Conservation (phyloP, 1,140 invertebrate species). For the Temnothorax nylanderi region DNA sequence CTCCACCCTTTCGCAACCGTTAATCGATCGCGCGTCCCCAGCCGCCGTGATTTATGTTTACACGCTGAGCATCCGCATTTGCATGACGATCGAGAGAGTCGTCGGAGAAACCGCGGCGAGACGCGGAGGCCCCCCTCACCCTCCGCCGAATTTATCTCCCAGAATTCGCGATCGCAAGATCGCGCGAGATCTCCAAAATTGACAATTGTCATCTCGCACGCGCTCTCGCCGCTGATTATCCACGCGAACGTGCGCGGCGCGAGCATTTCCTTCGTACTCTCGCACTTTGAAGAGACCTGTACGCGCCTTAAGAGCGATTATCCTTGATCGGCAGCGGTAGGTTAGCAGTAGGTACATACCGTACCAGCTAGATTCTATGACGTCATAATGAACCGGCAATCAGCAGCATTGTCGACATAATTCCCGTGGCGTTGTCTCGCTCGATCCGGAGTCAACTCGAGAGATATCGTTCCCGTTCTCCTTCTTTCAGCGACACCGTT, state of each 20-base stretch:
- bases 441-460: constrained; percentile 66
- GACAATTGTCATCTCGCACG: background rate
- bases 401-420: constrained; percentile 85
- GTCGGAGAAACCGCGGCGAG: background rate
- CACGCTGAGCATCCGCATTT: constrained; percentile 84
- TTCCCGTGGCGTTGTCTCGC: constrained; percentile 82
- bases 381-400: constrained; percentile 85
- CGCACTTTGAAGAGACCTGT: constrained; percentile 63
- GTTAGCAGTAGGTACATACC: constrained; percentile 73
- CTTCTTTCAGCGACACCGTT: constrained; percentile 63
- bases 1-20: background rate
- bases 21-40: constrained; percentile 61
- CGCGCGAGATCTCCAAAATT: background rate
- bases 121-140: background rate
- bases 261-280: background rate
- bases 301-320: constrained; percentile 75
- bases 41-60: constrained; percentile 78
- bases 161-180: background rate
- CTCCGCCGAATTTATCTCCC: background rate
- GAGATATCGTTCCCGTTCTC: constrained; percentile 44
- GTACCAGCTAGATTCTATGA: constrained; percentile 83
- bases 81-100: constrained; percentile 47
- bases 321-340: constrained; percentile 77
- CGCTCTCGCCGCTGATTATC: background rate
- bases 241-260: background rate